Conservation (phyloP, 2,888 invertebrate genomes). For the Agrilus mali region DNA sequence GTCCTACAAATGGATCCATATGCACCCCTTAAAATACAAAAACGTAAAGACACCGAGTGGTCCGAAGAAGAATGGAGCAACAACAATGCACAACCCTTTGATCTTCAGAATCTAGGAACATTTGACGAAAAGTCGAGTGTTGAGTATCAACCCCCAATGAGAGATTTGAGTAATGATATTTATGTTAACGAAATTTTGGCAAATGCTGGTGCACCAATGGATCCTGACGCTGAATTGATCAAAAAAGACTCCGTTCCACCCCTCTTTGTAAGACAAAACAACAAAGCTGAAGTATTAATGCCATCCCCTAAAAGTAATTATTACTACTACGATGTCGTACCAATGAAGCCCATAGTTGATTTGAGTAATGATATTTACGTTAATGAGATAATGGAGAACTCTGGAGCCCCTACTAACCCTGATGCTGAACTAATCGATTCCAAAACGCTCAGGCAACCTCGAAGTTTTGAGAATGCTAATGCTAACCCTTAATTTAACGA, state of each 20-base stretch:
- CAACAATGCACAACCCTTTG: too few species aligned
- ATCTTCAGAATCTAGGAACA: conserved; percentile 22
- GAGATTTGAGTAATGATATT: conserved; percentile 23
- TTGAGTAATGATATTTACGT: conserved; percentile 16
- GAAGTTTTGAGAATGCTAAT: too few species aligned
- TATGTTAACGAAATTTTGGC: conserved; percentile 24
- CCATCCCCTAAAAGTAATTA: conserved; percentile 1
- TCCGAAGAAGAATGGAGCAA: too few species aligned
- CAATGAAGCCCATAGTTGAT: conserved; percentile 9
- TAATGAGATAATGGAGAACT: conserved; percentile 13
- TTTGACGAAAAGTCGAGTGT: conserved; percentile 18
- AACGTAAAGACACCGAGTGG: too few species aligned
- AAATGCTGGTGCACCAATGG: conserved; percentile 6
- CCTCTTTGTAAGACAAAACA: neutral
- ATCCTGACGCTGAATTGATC: conserved; percentile 8
- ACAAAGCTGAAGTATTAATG: neutral
- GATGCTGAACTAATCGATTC: conserved; percentile 25
- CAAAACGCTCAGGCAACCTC: too few species aligned
- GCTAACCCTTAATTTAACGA: too few species aligned
- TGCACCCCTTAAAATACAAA: too few species aligned
- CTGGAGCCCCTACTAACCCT: conserved; percentile 23
- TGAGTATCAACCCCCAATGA: conserved; percentile 7
- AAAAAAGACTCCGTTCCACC: conserved; percentile 3
- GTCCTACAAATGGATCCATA: too few species aligned
- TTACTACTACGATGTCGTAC: conserved; percentile 3